phyloP scores from a whole-genome alignment of 2,888 invertebrate genomes.

The Conops quadrifasciatus region DNA sequence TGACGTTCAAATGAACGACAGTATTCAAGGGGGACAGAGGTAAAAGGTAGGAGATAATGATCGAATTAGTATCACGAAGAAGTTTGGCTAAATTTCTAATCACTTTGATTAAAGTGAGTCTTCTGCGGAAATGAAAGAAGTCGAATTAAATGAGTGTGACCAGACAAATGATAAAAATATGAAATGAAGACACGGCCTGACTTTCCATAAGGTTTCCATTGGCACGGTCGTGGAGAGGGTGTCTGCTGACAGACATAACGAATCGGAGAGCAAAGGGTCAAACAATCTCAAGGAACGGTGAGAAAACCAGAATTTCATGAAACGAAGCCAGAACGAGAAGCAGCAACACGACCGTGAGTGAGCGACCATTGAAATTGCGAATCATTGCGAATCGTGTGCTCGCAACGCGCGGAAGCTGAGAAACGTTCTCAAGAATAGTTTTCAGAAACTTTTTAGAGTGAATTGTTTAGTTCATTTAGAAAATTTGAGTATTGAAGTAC shows the following conservation, averaged over 20 bases:
- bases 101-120: slow-evolving; percentile 24
- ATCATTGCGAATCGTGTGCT: slow-evolving; percentile 25
- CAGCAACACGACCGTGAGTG: neutral
- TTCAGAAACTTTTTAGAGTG: too few relatives aligned
- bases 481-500: too few relatives aligned
- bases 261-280: slow-evolving; percentile 3
- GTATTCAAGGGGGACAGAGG: too few relatives aligned
- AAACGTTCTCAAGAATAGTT: neutral
- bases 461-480: too few relatives aligned
- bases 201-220: too few relatives aligned
- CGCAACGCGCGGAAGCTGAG: slow-evolving; percentile 14
- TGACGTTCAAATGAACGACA: too few relatives aligned
- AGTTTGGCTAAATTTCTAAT: too few relatives aligned
- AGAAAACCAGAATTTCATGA: slow-evolving; percentile 33
- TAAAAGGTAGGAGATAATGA: too few relatives aligned
- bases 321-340: slow-evolving; percentile 1
- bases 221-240: neutral
- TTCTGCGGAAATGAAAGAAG: too few relatives aligned
- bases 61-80: slow-evolving; percentile 28
- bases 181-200: too few relatives aligned
- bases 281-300: slow-evolving; percentile 12
- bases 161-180: too few relatives aligned
- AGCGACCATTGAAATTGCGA: slow-evolving; percentile 18
- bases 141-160: too few relatives aligned
- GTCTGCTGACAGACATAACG: neutral